phyloP scores from a whole-genome alignment of 2,797 vertebrate genomes.

The Coranthus polyacanthus region DNA sequence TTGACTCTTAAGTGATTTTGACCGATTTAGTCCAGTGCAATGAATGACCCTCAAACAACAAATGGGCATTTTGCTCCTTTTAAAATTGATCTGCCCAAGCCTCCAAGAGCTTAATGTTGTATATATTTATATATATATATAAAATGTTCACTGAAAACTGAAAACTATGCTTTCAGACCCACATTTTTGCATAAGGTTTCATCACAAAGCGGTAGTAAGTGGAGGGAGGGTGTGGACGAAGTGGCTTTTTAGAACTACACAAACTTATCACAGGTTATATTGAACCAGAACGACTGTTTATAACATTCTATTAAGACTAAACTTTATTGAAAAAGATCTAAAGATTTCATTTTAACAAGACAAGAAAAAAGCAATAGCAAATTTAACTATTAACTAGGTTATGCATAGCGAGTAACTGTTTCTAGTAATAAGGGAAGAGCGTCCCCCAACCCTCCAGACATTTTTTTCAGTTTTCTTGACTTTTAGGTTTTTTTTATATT shows the following conservation, averaged over 20 bases:
- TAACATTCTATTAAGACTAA: conserved; percentile 99
- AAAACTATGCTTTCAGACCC: conserved; percentile 89
- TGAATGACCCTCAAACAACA: conserved; percentile 87
- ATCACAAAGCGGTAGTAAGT: conserved; percentile 91
- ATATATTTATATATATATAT: conserved; percentile 66
- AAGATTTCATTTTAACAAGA: conserved; percentile 99
- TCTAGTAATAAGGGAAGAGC: conserved; percentile 99
- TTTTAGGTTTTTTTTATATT: conserved; percentile 89
- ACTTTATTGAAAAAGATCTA: conserved; percentile 99
- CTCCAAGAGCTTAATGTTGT: conserved; percentile 80
- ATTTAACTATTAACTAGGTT: conserved; percentile 99
- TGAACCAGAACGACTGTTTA: conserved; percentile 99
- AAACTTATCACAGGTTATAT: conserved; percentile 99
- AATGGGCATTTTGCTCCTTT: conserved; percentile 75
- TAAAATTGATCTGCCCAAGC: conserved; percentile 77
- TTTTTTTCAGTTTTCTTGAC: conserved; percentile 87
- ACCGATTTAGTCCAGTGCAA: conserved; percentile 86
- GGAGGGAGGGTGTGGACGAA: conserved; percentile 90
- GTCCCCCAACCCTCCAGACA: conserved; percentile 92
- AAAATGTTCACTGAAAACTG: conserved; percentile 82
- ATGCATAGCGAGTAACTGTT: conserved; percentile 99
- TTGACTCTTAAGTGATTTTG: conserved; percentile 80
- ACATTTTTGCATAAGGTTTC: conserved; percentile 92
- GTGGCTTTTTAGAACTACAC: conserved; percentile 96
- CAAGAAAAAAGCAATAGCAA: conserved; percentile 99